Evolutionary conservation across 1,140 invertebrate species (phyloP).

Genomic region (Pogonognathellus flavescens): DNA sequence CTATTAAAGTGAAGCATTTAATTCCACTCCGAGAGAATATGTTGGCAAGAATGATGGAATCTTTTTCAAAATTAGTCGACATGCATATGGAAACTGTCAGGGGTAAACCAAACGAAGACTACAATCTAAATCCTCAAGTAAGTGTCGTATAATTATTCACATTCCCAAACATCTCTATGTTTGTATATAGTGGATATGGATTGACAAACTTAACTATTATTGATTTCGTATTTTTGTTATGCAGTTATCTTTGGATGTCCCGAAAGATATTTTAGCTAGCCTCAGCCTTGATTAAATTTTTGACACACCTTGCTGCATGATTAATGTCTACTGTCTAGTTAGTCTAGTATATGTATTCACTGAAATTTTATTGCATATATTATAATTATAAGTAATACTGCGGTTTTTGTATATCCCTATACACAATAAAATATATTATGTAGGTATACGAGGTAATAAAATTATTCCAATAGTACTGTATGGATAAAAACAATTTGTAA

Average conservation of each 20-base stretch:
- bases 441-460: too few species aligned
- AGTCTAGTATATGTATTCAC: not conserved
- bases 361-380: not conserved
- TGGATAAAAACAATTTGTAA: too few species aligned
- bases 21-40: slow-evolving; percentile 54
- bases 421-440: not conserved
- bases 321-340: not conserved
- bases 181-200: not conserved
- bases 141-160: not conserved
- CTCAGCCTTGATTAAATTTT: not conserved
- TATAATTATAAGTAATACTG: not conserved
- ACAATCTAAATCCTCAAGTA: not conserved
- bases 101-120: not conserved
- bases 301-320: not conserved
- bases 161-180: not conserved
- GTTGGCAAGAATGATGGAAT: slow-evolving; percentile 50
- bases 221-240: not conserved
- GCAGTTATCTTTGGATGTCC: not conserved
- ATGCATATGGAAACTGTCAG: slow-evolving; percentile 39
- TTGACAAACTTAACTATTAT: not conserved
- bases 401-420: not conserved
- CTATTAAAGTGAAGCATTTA: slow-evolving; percentile 61
- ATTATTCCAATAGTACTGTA: too few species aligned
- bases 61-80: slow-evolving; percentile 26
- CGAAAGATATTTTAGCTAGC: slow-evolving; percentile 3